Evolutionary conservation across 2,797 vertebrate species (phyloP), one percentile per base, ranked within the genome.

Genomic region (Austrolebias charrua): DNA sequence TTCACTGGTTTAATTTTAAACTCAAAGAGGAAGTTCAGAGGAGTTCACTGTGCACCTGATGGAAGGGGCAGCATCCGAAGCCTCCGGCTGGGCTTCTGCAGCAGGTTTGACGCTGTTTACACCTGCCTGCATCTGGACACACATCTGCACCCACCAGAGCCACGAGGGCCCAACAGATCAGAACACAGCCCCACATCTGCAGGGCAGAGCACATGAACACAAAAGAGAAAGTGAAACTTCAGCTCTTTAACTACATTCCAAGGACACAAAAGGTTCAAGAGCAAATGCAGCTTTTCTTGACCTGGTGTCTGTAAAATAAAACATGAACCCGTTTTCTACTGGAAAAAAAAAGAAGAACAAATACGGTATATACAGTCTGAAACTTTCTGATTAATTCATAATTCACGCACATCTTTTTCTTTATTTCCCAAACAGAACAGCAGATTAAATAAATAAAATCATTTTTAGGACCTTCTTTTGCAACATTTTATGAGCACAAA

Each of bases 21-120:
- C 33, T 29, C 4, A 33, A 10, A 28, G 10, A 31, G 38, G 35
- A n/a, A n/a, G n/a, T n/a, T n/a, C n/a, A n/a, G n/a, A n/a, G n/a
- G n/a, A 28, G 12, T 3, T 7, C 18, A 15, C 16, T 12, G 9
- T 49, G 10, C 60, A 73, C 94, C 86, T 95, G n/a, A 0, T 82
- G 60, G 10, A 88, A 86, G 0, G 86, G 92, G 60, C 91, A 93
- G 66, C 89, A 90, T 7, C 66, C 79, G 65, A 90, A 95, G 16
- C 63, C 64, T 0, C 83, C 88, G 0, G 24, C 57, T 0, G 44
- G 66, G 15, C 79, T 49, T 38, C 52, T 86, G 85, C 94, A 95
- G 86, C 94, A 95, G 1, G 93, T 93, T 55, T 82, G 81, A 48
- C 86, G 88, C 0, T 89, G 76, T 38, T 61, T 48, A 80, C 94